These are phyloP conservation scores for Tachystola acroxantha DNA, from an alignment of 2,888 invertebrate species.

Conservation along the genomic window DNA sequence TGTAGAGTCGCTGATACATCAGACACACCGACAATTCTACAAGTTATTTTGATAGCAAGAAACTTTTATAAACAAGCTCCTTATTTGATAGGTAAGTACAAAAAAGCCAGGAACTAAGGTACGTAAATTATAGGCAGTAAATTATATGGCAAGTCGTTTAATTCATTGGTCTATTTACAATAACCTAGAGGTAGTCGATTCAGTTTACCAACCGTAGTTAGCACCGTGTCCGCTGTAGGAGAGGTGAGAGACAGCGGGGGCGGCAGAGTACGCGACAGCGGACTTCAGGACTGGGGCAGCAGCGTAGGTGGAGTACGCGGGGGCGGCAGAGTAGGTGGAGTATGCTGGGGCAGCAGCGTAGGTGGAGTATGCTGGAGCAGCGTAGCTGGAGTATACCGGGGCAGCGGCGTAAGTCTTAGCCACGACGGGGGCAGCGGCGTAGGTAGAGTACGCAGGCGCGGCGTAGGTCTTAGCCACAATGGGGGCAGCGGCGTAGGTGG, in stretches of 20 bases:
- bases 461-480: conserved; percentile 31
- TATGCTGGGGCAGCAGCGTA: conserved; percentile 24
- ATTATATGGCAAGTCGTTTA: conserved; percentile 35
- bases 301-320: conserved; percentile 31
- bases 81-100: no score
- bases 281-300: conserved; percentile 54
- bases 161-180: conserved; percentile 41
- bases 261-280: conserved; percentile 76
- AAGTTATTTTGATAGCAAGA: no score
- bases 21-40: no score
- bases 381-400: conserved; percentile 22
- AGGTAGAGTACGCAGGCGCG: conserved; percentile 20
- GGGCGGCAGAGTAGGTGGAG: conserved; percentile 33
- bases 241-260: conserved; percentile 80
- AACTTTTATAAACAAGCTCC: no score
- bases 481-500: conserved; percentile 27
- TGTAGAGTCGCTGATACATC: no score
- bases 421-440: conserved; percentile 17
- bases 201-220: conserved; percentile 81
- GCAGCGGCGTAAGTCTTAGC: conserved; percentile 25
- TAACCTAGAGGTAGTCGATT: conserved; percentile 25
- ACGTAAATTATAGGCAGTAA: conserved; percentile 5
- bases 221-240: conserved; percentile 81
- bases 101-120: no score
- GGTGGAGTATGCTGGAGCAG: conserved; percentile 20